A percentile compares a stretch with the other conserved stretches of the same genome.
These are phyloP conservation scores for Gadus chalcogrammus DNA, from an alignment of 2,113 vertebrate genomes.

Conservation along the genomic window DNA sequence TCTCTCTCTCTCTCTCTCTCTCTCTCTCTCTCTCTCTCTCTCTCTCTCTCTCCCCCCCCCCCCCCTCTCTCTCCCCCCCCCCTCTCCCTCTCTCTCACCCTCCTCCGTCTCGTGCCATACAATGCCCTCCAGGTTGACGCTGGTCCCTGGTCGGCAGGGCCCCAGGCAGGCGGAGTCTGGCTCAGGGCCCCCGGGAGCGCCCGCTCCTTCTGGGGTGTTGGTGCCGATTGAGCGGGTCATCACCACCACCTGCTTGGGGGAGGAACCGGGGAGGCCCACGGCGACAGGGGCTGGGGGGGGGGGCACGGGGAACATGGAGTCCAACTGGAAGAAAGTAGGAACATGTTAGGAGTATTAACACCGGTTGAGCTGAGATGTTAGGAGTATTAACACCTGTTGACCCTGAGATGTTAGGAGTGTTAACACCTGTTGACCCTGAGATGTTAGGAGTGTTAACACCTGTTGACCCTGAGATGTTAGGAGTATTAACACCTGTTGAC, in stretches of 20 bases:
- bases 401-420: neutral
- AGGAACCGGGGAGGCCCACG: slow-evolving; percentile 79
- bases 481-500: too few relatives aligned
- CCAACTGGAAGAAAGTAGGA: slow-evolving; percentile 76
- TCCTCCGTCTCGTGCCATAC: slow-evolving; percentile 98
- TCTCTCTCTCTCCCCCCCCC: too few relatives aligned
- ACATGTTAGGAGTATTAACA: neutral
- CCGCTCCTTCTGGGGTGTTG: slow-evolving; percentile 82
- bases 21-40: slow-evolving; percentile 92
- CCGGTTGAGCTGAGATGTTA: neutral
- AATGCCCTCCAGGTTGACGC: slow-evolving; percentile 96
- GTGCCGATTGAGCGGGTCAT: slow-evolving; percentile 90
- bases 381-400: neutral
- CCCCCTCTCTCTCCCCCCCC: too few relatives aligned
- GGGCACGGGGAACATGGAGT: slow-evolving; percentile 90
- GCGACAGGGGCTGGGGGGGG: slow-evolving; percentile 79
- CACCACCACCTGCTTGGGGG: slow-evolving; percentile 85
- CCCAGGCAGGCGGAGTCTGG: slow-evolving; percentile 83
- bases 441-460: too few relatives aligned
- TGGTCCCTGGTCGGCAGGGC: slow-evolving; percentile 93
- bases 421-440: neutral
- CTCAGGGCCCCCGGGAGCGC: slow-evolving; percentile 46
- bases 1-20: neutral
- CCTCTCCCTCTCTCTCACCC: slow-evolving; percentile 73
- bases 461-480: too few relatives aligned